These are phyloP conservation scores for Lordiphosa stackelbergi DNA, from an alignment of 1,140 invertebrate species.

Conservation along the genomic window DNA sequence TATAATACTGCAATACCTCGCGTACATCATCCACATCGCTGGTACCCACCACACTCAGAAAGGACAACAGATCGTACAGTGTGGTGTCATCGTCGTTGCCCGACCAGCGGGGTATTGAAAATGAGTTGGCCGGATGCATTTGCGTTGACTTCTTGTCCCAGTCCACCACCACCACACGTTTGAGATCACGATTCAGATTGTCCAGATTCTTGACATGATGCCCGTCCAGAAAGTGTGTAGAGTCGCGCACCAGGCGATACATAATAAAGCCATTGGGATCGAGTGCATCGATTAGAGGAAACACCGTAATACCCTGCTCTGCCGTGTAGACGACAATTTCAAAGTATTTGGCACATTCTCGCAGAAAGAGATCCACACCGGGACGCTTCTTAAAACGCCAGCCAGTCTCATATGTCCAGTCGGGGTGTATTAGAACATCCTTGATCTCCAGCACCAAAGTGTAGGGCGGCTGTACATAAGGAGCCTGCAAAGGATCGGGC, in stretches of 20 bases:
- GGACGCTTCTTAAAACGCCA: slow-evolving; percentile 97
- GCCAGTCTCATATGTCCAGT: slow-evolving; percentile 93
- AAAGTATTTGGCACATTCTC: slow-evolving; percentile 92
- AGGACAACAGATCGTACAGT: slow-evolving; percentile 92
- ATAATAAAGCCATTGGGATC: slow-evolving; percentile 93
- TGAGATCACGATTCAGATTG: slow-evolving; percentile 95
- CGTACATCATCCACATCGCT: slow-evolving; percentile 95
- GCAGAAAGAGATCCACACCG: slow-evolving; percentile 96
- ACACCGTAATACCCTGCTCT: slow-evolving; percentile 93
- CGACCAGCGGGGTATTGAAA: slow-evolving; percentile 92
- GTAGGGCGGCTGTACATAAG: slow-evolving; percentile 97
- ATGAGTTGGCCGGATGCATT: slow-evolving; percentile 92
- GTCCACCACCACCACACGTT: slow-evolving; percentile 97
- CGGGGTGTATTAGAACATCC: slow-evolving; percentile 97
- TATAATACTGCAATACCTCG: slow-evolving; percentile 94
- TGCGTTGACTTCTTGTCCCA: slow-evolving; percentile 94
- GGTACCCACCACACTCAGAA: slow-evolving; percentile 91
- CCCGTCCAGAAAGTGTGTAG: slow-evolving; percentile 95
- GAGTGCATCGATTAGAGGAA: slow-evolving; percentile 93
- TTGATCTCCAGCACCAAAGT: slow-evolving; percentile 97
- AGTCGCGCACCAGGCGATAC: slow-evolving; percentile 95
- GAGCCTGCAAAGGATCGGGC: slow-evolving; percentile 93
- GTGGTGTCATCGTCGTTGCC: slow-evolving; percentile 94
- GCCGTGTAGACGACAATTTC: slow-evolving; percentile 98
- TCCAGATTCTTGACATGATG: slow-evolving; percentile 97